Conservation (phyloP, 2,113 vertebrate genomes). For the Colossoma macropomum region DNA sequence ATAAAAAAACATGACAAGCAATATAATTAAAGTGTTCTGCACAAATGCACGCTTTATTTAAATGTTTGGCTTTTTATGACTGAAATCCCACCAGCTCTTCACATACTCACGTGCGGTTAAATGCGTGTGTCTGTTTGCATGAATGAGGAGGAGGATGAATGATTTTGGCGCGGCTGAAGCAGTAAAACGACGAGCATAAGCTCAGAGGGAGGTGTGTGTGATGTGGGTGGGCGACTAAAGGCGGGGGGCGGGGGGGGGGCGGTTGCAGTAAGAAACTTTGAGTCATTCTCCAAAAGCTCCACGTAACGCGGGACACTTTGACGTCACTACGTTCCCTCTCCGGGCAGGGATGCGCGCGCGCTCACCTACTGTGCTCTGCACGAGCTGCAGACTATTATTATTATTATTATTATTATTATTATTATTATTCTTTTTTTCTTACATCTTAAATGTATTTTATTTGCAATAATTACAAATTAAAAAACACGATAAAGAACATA, state of each 20-base stretch:
- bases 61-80: no score
- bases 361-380: no score
- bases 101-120: constrained; percentile 24
- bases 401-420: no score
- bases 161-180: constrained; percentile 4
- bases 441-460: not conserved
- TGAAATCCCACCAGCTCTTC: no score
- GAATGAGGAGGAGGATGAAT: not conserved
- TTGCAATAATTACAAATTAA: no score
- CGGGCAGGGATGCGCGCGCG: not conserved
- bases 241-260: not conserved
- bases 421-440: not conserved
- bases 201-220: not conserved
- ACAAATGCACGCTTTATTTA: no score
- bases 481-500: no score
- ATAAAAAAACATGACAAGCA: no score
- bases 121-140: constrained; percentile 39
- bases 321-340: constrained; percentile 38
- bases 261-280: constrained; percentile 30
- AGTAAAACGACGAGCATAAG: not conserved
- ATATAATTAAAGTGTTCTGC: no score
- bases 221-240: not conserved
- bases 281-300: constrained; percentile 38
- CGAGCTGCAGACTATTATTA: no score
- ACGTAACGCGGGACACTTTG: constrained; percentile 13